Conservation (phyloP, 2,888 invertebrate genomes). For the Noctuana brunneofusca region DNA sequence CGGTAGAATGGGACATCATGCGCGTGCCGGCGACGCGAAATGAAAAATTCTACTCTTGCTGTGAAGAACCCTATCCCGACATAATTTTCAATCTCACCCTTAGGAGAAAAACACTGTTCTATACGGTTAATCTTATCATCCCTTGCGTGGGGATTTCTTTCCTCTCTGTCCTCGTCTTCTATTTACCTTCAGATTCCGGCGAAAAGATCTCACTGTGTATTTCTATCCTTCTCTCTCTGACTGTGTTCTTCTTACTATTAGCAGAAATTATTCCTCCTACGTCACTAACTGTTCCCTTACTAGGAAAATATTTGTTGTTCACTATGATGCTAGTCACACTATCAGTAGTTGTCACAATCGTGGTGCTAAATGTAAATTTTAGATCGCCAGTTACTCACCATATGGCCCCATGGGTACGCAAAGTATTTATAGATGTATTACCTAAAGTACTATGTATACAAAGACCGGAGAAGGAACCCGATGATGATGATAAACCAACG, state of each 20-base stretch:
- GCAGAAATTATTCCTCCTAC: constrained; percentile 98
- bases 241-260: constrained; percentile 96
- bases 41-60: constrained; percentile 97
- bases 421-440: constrained; percentile 92
- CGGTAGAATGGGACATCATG: constrained; percentile 99
- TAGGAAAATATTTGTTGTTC: constrained; percentile 96
- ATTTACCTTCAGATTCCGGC: constrained; percentile 98
- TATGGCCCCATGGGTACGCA: constrained; percentile 95
- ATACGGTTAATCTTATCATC: constrained; percentile 98
- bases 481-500: constrained; percentile 82
- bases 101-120: constrained; percentile 97
- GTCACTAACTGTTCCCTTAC: constrained; percentile 94
- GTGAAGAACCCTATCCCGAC: constrained; percentile 98
- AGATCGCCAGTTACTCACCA: constrained; percentile 95
- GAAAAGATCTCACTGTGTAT: constrained; percentile 98
- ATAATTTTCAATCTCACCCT: constrained; percentile 98
- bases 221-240: constrained; percentile 95
- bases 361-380: constrained; percentile 96
- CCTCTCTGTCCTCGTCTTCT: constrained; percentile 98
- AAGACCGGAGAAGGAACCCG: constrained; percentile 91
- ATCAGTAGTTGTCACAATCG: constrained; percentile 96
- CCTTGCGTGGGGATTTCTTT: constrained; percentile 98
- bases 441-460: constrained; percentile 94
- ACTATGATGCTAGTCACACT: constrained; percentile 97
- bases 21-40: constrained; percentile 94